These are phyloP conservation scores for Homalodisca vitripennis DNA, from an alignment of 1,140 invertebrate species.

Conservation along the genomic window DNA sequence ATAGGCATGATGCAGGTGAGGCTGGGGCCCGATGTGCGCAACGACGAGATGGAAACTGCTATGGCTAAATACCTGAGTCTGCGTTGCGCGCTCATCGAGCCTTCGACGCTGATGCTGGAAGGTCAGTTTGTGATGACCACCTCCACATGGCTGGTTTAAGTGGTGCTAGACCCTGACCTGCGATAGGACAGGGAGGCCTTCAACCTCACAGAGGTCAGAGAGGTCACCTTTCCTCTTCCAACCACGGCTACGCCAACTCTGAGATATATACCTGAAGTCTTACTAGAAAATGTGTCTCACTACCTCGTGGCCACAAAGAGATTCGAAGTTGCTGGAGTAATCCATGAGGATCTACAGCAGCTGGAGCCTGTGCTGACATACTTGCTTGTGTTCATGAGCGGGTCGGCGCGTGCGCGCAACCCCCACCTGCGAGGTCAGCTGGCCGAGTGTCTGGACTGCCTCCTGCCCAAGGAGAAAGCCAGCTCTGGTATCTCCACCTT, in stretches of 20 bases:
- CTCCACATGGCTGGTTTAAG: conserved; percentile 80
- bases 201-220: conserved; percentile 54
- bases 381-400: conserved; percentile 63
- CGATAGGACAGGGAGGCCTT: conserved; percentile 48
- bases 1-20: conserved; percentile 69
- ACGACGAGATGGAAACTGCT: conserved; percentile 61
- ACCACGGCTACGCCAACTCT: conserved; percentile 60
- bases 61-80: conserved; percentile 64
- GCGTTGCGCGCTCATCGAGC: conserved; percentile 70
- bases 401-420: conserved; percentile 72
- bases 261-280: conserved; percentile 81
- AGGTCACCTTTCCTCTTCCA: conserved; percentile 65
- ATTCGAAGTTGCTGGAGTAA: conserved; percentile 54
- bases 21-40: conserved; percentile 59
- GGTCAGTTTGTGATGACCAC: conserved; percentile 78
- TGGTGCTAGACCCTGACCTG: conserved; percentile 57
- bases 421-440: conserved; percentile 89
- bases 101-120: conserved; percentile 62
- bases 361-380: conserved; percentile 73
- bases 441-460: conserved; percentile 83
- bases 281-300: conserved; percentile 84
- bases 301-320: conserved; percentile 73
- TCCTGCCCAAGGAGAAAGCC: conserved; percentile 65
- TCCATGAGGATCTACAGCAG: conserved; percentile 58
- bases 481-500: conserved; percentile 57